Evolutionary conservation across 2,113 vertebrate species (phyloP).

Genomic region (Amazona vittata): DNA sequence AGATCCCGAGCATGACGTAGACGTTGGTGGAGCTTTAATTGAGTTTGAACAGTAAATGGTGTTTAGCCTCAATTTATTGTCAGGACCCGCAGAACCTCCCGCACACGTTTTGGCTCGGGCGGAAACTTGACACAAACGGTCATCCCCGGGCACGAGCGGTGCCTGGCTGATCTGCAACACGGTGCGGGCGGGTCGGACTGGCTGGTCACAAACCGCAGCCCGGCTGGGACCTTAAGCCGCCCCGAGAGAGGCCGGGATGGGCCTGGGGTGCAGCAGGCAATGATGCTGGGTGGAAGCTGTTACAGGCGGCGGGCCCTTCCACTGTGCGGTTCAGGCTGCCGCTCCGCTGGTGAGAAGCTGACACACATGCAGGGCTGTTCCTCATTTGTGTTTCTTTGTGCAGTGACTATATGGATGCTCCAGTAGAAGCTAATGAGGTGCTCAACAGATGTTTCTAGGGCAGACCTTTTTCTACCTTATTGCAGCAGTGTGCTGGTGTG

Average conservation of each 20-base stretch:
- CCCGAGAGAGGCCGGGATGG: neutral
- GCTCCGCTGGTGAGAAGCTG: neutral
- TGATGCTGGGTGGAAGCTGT: neutral
- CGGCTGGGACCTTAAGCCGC: rapidly evolving
- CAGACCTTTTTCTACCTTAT: neutral
- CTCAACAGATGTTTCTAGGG: neutral
- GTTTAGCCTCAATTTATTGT: neutral
- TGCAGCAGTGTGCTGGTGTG: neutral
- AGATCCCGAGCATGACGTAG: neutral
- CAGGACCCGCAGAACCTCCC: neutral
- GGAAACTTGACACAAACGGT: neutral
- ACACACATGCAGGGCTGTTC: neutral
- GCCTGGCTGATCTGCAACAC: neutral
- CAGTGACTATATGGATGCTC: neutral
- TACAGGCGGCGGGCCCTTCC: neutral
- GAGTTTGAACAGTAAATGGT: neutral
- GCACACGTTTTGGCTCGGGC: neutral
- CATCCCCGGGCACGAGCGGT: neutral
- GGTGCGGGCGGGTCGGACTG: too few relatives aligned
- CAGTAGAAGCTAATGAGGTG: neutral
- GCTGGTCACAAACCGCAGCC: too few relatives aligned
- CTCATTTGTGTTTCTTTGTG: neutral
- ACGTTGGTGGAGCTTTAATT: neutral
- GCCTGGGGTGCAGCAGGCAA: neutral
- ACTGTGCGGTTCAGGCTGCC: neutral